Evolutionary conservation across 2,113 vertebrate genomes (phyloP).

Genomic region (Dasyprocta punctata): DNA sequence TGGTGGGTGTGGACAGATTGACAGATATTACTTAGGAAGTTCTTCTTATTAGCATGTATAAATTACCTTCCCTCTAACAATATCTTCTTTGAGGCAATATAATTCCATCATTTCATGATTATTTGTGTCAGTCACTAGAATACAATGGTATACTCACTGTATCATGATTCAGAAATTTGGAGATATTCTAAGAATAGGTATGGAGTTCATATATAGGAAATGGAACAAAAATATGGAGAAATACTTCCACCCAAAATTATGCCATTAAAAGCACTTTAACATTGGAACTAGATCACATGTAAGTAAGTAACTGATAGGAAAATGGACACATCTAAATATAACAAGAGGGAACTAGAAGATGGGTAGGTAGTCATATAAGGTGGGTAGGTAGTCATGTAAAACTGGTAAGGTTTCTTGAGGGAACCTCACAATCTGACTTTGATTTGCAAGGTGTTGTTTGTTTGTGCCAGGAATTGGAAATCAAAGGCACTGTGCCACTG

Average conservation of each 20-base stretch:
- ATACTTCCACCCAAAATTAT: background rate
- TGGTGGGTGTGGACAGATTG: background rate
- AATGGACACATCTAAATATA: background rate
- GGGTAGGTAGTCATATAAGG: background rate
- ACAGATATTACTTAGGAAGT: no score
- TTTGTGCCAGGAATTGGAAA: no score
- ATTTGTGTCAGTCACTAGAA: background rate
- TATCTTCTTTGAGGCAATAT: background rate
- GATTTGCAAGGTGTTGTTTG: background rate
- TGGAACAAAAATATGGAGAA: background rate
- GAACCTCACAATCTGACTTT: background rate
- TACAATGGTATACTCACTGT: background rate
- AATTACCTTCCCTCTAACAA: background rate
- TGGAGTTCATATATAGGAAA: background rate
- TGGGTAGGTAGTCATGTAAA: fast-evolving
- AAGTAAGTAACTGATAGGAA: no score
- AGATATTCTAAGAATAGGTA: background rate
- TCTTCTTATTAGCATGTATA: background rate
- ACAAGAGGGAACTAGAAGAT: background rate
- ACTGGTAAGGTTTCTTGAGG: no score
- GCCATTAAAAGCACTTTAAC: fast-evolving
- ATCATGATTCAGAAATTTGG: background rate
- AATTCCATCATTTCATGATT: no score
- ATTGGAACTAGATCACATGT: no score
- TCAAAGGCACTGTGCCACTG: no score